Conservation (phyloP, 2,888 invertebrate species). For the Acleris literana region DNA sequence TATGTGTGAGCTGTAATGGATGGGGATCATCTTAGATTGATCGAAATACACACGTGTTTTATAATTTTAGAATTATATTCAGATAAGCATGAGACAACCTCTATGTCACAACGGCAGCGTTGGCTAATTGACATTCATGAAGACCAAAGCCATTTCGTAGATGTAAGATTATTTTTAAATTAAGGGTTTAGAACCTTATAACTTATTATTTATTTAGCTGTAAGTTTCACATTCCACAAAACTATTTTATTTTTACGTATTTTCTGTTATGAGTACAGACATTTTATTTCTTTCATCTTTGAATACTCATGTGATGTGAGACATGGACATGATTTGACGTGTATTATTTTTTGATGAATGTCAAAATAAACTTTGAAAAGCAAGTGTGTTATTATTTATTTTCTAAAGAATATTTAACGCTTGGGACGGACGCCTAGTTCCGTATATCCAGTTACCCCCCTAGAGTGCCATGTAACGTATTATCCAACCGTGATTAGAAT, state of each 20-base stretch:
- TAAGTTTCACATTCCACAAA: conserved; percentile 51
- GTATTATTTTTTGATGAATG: conserved; percentile 55
- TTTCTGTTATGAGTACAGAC: conserved; percentile 34
- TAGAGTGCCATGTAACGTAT: too few species aligned
- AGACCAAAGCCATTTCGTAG: conserved; percentile 39
- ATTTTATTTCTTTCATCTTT: conserved; percentile 39
- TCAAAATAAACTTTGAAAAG: conserved; percentile 46
- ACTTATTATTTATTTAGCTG: conserved; percentile 26
- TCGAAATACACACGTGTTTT: too few species aligned
- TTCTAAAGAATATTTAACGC: too few species aligned
- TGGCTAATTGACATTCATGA: conserved; percentile 4
- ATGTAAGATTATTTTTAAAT: conserved; percentile 18
- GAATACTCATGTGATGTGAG: conserved; percentile 72
- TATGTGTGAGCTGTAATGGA: too few species aligned
- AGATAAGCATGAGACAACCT: too few species aligned
- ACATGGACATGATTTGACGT: conserved; percentile 62
- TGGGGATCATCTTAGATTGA: too few species aligned
- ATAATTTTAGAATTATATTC: too few species aligned
- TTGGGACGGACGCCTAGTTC: too few species aligned
- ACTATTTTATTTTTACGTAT: conserved; percentile 42
- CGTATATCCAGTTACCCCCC: too few species aligned
- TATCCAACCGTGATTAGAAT: too few species aligned
- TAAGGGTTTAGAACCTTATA: conserved; percentile 32
- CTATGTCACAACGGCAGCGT: not conserved
- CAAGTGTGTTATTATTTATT: conserved; percentile 14